Base-by-base conservation (phyloP, 2,113 vertebrate species). In the Oryzias melastigma region DNA sequence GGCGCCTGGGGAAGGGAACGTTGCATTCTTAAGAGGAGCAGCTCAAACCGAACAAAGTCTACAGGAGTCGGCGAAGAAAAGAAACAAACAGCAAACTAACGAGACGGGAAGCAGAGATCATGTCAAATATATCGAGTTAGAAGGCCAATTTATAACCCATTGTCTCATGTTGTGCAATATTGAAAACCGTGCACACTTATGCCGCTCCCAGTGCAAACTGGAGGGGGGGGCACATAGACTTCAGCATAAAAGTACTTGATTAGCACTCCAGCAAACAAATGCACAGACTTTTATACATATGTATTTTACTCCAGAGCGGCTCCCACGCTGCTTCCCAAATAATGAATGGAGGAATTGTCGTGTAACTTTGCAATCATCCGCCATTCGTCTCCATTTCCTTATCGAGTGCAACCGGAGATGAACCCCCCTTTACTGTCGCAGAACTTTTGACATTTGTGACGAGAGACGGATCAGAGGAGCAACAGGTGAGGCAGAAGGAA, bases 401-500 rank as follows among this genome's bases (percentile, higher is more conserved):
- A 65, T 89, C 69, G 65, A 71, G 73, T 82, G 85, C 78, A 83
- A 92, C 87, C 73, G 20, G 68, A 90, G 85, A 78, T 81, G 25
- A 68, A 47, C 78, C 85, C 71, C 75, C 84, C 77, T 85, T 91
- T 84, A 71, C 75, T 74, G 35, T 65, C 65, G 59, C 76, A 42
- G 69, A 67, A 75, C 78, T 87, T 86, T 71, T 82, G 78, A 71
- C 77, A 79, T 82, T 83, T 85, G 73, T 17, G 62, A 67, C 71
- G 71, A 76, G 43, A 45, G 25, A 16, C 6, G 16, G 52, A 24
- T 50, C 46, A 55, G 51, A 70, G 54, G 47, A n/a, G 22, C 41
- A 66, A 53, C 64, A 73, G 58, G 65, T 58, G 3, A 59, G 91
- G 93, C 95, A 95, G 95, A 94, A 95, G 93, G 94, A 94, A 91